A percentile compares a stretch with the other conserved stretches of the same genome.
These are phyloP conservation scores for Myotis myotis DNA, from an alignment of 2,797 vertebrate species.

Conservation along the genomic window DNA sequence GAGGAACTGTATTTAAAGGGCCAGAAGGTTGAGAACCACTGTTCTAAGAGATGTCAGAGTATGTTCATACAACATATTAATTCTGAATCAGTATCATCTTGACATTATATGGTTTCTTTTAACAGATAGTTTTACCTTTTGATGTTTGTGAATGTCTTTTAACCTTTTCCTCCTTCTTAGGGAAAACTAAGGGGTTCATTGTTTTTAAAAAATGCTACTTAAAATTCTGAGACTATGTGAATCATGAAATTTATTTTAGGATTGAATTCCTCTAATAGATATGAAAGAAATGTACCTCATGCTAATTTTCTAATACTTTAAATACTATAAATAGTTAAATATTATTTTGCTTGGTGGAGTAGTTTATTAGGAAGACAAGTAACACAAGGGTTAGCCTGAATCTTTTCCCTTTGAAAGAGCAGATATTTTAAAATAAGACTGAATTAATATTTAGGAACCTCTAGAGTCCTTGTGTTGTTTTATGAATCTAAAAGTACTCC, in stretches of 20 bases:
- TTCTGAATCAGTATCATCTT: conserved; percentile 17
- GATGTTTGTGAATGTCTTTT: conserved; percentile 27
- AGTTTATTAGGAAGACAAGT: conserved; percentile 13
- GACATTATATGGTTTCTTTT: conserved; percentile 24
- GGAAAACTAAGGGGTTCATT: neutral
- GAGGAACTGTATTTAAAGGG: too few relatives aligned
- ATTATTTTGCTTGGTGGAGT: neutral
- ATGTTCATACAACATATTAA: neutral
- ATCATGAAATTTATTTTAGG: neutral
- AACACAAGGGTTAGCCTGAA: conserved; percentile 40
- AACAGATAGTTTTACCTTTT: conserved; percentile 37
- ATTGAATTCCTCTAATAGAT: conserved; percentile 11
- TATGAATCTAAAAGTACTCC: conserved; percentile 27
- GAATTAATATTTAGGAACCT: conserved; percentile 50
- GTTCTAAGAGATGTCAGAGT: neutral
- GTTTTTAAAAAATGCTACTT: conserved; percentile 8
- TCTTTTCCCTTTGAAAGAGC: conserved; percentile 65
- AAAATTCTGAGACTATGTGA: neutral
- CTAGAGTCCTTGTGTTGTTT: conserved; percentile 1
- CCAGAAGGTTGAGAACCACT: neutral
- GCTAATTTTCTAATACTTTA: conserved; percentile 44
- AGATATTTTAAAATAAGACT: conserved; percentile 57
- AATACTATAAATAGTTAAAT: conserved; percentile 21
- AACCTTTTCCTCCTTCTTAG: neutral
- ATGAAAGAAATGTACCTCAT: neutral